These are phyloP conservation scores for Cactoblastis cactorum DNA, from an alignment of 2,888 invertebrate genomes.

Conservation along the genomic window DNA sequence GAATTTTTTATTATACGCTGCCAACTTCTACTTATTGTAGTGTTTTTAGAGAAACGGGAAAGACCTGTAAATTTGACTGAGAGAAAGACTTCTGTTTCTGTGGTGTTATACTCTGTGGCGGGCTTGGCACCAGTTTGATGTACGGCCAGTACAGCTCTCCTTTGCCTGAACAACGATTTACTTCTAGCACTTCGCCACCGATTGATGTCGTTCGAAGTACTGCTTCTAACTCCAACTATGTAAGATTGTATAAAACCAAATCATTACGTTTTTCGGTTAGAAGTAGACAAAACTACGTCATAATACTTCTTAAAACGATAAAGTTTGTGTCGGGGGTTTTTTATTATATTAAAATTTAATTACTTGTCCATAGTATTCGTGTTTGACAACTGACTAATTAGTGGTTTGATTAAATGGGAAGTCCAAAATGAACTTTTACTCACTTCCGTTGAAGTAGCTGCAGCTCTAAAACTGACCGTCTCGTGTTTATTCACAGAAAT, in stretches of 20 bases:
- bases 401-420: not conserved
- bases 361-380: too few relatives aligned
- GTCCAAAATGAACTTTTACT: constrained; percentile 4
- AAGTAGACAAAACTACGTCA: not conserved
- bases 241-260: too few relatives aligned
- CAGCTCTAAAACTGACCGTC: constrained; percentile 52
- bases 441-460: constrained; percentile 52
- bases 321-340: too few relatives aligned
- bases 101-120: not conserved
- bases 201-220: constrained; percentile 32
- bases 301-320: too few relatives aligned
- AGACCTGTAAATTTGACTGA: constrained; percentile 27
- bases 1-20: too few relatives aligned
- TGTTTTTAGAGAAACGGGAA: too few relatives aligned
- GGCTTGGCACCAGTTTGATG: constrained; percentile 40
- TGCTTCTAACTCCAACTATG: constrained; percentile 57
- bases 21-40: too few relatives aligned
- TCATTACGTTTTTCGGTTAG: too few relatives aligned
- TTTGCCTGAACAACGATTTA: constrained; percentile 46
- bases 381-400: not conserved
- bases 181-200: constrained; percentile 30
- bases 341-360: too few relatives aligned
- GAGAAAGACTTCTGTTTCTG: constrained; percentile 30
- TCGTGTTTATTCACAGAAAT: constrained; percentile 50
- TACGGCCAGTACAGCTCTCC: constrained; percentile 68